phyloP scores from a whole-genome alignment of 2,113 vertebrate species.

The Bettongia penicillata region DNA sequence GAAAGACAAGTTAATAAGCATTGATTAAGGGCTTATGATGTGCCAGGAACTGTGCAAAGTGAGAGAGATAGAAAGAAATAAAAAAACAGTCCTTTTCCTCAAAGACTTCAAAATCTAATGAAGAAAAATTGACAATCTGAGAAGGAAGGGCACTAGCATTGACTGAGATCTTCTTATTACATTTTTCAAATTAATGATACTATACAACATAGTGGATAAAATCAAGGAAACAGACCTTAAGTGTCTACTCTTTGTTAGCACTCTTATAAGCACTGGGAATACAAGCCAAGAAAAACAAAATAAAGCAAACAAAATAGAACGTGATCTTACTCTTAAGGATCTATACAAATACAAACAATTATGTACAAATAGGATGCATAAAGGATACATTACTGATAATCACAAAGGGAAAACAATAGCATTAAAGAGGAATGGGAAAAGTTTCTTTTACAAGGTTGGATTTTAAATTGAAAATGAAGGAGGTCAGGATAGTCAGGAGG shows the following conservation, averaged over 20 bases:
- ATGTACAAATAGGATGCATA: neutral
- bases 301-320: neutral
- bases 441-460: neutral
- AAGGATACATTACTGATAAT: neutral
- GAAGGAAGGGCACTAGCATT: neutral
- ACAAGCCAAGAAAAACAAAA: neutral
- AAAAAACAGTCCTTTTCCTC: neutral
- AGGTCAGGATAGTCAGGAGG: no score
- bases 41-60: neutral
- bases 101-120: neutral
- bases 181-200: neutral
- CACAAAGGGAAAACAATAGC: neutral
- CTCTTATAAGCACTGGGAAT: neutral
- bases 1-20: neutral
- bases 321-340: neutral
- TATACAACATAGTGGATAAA: neutral
- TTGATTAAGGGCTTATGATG: neutral
- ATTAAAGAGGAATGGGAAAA: neutral
- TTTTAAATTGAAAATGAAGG: no score
- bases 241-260: neutral
- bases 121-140: neutral
- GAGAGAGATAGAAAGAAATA: neutral
- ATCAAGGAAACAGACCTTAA: neutral
- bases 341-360: neutral
- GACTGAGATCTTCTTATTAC: neutral